Evolutionary conservation across 1,140 invertebrate genomes (phyloP), one percentile per base, ranked within the genome.

Genomic region (Araneus ventricosus): DNA sequence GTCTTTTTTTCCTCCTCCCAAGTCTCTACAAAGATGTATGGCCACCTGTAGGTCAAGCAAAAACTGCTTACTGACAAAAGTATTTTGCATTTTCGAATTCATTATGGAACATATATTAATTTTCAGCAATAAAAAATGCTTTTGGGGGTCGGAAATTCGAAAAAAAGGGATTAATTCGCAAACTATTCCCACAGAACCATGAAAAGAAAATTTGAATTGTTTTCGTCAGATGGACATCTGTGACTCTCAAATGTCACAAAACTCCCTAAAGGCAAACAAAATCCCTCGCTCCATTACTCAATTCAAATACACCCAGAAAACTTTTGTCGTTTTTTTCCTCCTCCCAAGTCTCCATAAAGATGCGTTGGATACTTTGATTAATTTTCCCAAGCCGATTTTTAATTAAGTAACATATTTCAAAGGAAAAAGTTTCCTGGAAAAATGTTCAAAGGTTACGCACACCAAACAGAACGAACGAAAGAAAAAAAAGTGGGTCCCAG

Each of bases 371-470:
- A 61, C 59, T 88, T 88, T 88, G 59, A 88, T 70, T 88, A 88
- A 88, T 88, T 41, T 88, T 67, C 61, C 52, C 4, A 22, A 20
- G 17, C n/a, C 86, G 39, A 88, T 63, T 63, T 88, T 88, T 88
- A 88, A 88, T 88, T 61, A 88, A 88, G 86, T 39, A 34, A 41
- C 34, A 37, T 39, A 67, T 41, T 88, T 63, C 57, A 61, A 88
- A 37, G 61, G 10, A 34, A 61, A 52, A 86, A 22, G 4, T 85
- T 61, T 88, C 27, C 34, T n/a, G 8, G 30, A 70, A 39, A 30
- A 67, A 67, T 22, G 52, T 39, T 67, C 59, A 90, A 75, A 75
- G 67, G 39, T 52, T 89, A 67, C 86, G 30, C 10, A 34, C 22
- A 63, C 22, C 20, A 45, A 70, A 88, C 22, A 87, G 52, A n/a